Evolutionary conservation across 2,113 vertebrate species (phyloP).

Genomic region (Motacilla alba): DNA sequence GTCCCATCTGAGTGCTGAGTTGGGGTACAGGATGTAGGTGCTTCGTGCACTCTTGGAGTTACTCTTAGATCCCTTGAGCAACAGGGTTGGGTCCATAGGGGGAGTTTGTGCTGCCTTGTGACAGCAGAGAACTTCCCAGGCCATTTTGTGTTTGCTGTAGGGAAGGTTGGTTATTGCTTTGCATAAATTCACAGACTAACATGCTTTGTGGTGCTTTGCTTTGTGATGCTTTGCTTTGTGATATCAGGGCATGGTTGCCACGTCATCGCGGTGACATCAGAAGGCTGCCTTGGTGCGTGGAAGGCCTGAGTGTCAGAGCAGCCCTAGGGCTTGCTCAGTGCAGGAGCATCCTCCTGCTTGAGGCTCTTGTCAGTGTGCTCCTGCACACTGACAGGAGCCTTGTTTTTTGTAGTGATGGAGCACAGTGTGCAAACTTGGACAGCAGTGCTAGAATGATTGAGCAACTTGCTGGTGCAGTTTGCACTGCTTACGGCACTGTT

Average conservation of each 20-base stretch:
- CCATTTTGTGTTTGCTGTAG: neutral
- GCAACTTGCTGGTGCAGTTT: too few species aligned
- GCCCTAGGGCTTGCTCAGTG: neutral
- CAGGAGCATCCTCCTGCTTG: too few species aligned
- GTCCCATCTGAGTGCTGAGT: neutral
- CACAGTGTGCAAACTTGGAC: too few species aligned
- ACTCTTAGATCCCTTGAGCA: neutral
- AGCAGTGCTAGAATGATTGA: too few species aligned
- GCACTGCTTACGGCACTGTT: neutral
- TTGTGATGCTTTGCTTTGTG: neutral
- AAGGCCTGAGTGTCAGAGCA: neutral
- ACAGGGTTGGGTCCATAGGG: neutral
- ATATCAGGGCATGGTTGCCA: neutral
- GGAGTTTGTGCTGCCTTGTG: neutral
- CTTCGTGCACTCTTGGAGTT: neutral
- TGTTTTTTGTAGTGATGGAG: too few species aligned
- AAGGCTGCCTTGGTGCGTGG: neutral
- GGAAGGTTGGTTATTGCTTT: neutral
- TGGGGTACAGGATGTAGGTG: neutral
- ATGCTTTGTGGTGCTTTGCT: too few species aligned
- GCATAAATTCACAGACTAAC: neutral
- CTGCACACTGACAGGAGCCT: too few species aligned
- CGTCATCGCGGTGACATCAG: accelerated
- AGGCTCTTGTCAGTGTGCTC: too few species aligned
- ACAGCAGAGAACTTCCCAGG: neutral